Percentiles rank a stretch among this genome's conserved stretches.
These are phyloP conservation scores for Deroplatys truncata DNA, from an alignment of 2,888 invertebrate genomes.

Conservation along the genomic window DNA sequence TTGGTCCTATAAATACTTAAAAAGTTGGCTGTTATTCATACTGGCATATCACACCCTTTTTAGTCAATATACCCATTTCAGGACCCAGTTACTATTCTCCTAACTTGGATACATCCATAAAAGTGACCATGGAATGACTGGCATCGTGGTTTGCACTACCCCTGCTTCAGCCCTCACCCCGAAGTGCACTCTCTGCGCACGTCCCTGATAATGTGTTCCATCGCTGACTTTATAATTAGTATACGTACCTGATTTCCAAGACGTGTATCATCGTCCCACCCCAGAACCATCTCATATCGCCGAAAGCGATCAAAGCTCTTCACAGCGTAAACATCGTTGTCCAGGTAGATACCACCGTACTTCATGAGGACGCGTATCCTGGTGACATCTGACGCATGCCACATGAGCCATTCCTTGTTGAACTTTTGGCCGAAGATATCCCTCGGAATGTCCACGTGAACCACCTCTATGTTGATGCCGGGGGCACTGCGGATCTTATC, in stretches of 20 bases:
- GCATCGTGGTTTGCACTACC: too few relatives aligned
- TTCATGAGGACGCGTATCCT: conserved; percentile 39
- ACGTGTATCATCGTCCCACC: conserved; percentile 40
- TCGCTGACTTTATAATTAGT: too few relatives aligned
- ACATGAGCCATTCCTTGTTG: conserved; percentile 36
- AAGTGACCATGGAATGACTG: too few relatives aligned
- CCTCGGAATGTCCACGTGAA: neutral
- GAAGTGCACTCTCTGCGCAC: too few relatives aligned
- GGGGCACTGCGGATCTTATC: neutral
- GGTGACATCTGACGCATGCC: conserved; percentile 42
- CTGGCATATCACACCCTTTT: too few relatives aligned
- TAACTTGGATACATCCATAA: too few relatives aligned
- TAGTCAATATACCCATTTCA: too few relatives aligned
- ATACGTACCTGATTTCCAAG: conserved; percentile 39
- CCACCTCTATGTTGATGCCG: neutral
- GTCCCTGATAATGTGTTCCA: too few relatives aligned
- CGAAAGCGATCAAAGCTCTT: conserved; percentile 39
- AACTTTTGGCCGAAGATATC: conserved; percentile 41
- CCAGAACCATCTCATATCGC: conserved; percentile 41
- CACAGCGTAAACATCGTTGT: conserved; percentile 41
- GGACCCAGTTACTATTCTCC: too few relatives aligned
- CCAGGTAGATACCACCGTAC: conserved; percentile 43
- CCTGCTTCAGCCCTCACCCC: too few relatives aligned
- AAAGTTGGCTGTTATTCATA: too few relatives aligned
- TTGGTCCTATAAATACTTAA: too few relatives aligned